Base-by-base conservation (phyloP, 2,113 vertebrate genomes). In the Haemorhous mexicanus region DNA sequence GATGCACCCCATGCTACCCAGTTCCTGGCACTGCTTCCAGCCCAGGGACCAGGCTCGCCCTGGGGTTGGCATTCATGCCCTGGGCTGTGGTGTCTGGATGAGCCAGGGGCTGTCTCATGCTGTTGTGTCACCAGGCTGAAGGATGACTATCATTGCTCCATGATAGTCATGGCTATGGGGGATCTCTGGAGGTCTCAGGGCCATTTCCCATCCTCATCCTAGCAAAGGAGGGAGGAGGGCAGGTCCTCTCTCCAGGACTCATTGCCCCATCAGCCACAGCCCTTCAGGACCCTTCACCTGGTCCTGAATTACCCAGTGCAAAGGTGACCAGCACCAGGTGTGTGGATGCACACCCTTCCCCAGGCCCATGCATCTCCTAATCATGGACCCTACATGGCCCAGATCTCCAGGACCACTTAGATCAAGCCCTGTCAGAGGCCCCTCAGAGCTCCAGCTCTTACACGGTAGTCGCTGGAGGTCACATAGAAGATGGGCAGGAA, bases 401-500 rank as follows among this genome's bases (percentile, higher is more conserved):
- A 67, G 7, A 50, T 55, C 3, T 5, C 35, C 47, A 50, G 17
- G 28, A 68, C 24, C 3, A 1, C 24, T 70, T 50, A 26, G 44
- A 21, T 24, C 13, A 30, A 53, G 49, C 46, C 32, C 50, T 58
- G 0, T 26, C 17, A 62, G 32, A 89, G 37, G 23, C 16, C 52
- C 21, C 53, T 19, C 30, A 50, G 9, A 87, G 55, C 58, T 39
- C 37, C 37, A 22, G 58, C 72, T 90, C 98, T 99, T 97, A 99
- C 99, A 98, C 99, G 98, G 96, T 99, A 99, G 97, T 99, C 99
- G 14, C 99, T 99, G 97, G 99, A 99, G 52, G 99, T 99, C 97
- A 99, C 99, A 0, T 99, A 99, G 98, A 99, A 99, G 98, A 99
- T 99, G 84, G 99, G 99, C 95, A 99, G 98, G 97, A 99, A 99